A percentile compares a stretch with the other conserved stretches of the same genome.
These are phyloP conservation scores for Graphium colonna DNA, from an alignment of 2,888 invertebrate genomes.

Conservation along the genomic window DNA sequence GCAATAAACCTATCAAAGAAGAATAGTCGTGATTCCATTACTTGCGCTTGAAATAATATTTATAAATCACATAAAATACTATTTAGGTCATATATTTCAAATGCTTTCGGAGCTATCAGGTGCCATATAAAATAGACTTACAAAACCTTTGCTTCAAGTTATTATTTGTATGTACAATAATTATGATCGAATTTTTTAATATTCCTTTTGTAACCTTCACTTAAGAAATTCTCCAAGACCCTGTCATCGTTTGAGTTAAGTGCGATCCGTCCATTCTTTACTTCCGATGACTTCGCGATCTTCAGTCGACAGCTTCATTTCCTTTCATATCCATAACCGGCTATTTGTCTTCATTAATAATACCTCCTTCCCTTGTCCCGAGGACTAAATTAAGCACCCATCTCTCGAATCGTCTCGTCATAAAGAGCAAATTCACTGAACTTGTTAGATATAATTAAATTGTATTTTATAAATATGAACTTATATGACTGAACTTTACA, in stretches of 20 bases:
- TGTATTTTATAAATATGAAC: conserved; percentile 3
- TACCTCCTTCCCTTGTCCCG: not conserved
- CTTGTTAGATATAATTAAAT: conserved; percentile 3
- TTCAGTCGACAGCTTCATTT: conserved; percentile 23
- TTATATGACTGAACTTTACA: conserved; percentile 11
- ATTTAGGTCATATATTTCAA: not conserved
- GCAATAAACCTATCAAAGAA: not conserved
- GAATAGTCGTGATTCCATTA: not conserved
- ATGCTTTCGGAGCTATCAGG: not conserved
- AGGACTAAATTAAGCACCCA: not conserved
- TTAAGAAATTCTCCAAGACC: not conserved
- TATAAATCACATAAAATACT: not conserved
- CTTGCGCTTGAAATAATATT: not conserved
- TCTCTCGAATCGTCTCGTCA: not conserved
- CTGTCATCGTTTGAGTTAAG: conserved; percentile 38
- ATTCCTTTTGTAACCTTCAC: conserved; percentile 3
- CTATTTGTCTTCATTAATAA: conserved; percentile 20
- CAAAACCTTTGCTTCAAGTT: not conserved
- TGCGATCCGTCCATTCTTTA: conserved; percentile 57
- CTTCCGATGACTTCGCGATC: conserved; percentile 21
- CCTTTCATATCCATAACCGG: conserved; percentile 17
- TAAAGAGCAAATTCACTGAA: not conserved
- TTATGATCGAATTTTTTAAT: not conserved
- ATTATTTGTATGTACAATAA: not conserved
- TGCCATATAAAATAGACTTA: not conserved